Evolutionary conservation across 1,140 invertebrate species (phyloP).

Genomic region (Monomorium pharaonis): DNA sequence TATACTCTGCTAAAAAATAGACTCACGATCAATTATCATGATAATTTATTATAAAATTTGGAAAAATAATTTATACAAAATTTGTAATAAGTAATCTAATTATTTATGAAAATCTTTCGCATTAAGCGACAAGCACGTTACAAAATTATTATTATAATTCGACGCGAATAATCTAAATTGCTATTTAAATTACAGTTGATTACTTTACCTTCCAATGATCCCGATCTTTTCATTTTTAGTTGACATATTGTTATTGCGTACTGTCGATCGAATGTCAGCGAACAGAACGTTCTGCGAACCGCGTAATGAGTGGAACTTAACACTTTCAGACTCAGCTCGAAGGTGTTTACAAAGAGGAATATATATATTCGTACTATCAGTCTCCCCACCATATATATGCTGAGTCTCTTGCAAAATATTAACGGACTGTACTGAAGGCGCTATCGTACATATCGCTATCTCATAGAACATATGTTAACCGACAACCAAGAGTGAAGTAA

Average conservation of each 20-base stretch:
- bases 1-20: not conserved
- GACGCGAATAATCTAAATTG: not conserved
- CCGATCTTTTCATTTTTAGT: conserved; percentile 87
- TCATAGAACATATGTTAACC: not conserved
- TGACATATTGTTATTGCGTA: conserved; percentile 71
- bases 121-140: not conserved
- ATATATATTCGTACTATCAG: conserved; percentile 29
- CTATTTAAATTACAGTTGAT: conserved; percentile 4
- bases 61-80: no score
- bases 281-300: not conserved
- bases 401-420: not conserved
- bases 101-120: not conserved
- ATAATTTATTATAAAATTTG: not conserved
- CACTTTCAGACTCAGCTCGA: not conserved
- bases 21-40: not conserved
- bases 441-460: conserved; percentile 5
- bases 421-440: not conserved
- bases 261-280: not conserved
- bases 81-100: not conserved
- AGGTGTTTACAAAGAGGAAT: not conserved
- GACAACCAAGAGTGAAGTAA: not conserved
- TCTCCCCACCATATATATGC: conserved; percentile 9
- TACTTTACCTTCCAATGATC: conserved; percentile 89
- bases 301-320: not conserved
- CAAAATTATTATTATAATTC: not conserved